A percentile compares a stretch with the other conserved stretches of the same genome.
These are phyloP conservation scores for Lithophane ornitopus DNA, from an alignment of 2,888 invertebrate species.

Conservation along the genomic window DNA sequence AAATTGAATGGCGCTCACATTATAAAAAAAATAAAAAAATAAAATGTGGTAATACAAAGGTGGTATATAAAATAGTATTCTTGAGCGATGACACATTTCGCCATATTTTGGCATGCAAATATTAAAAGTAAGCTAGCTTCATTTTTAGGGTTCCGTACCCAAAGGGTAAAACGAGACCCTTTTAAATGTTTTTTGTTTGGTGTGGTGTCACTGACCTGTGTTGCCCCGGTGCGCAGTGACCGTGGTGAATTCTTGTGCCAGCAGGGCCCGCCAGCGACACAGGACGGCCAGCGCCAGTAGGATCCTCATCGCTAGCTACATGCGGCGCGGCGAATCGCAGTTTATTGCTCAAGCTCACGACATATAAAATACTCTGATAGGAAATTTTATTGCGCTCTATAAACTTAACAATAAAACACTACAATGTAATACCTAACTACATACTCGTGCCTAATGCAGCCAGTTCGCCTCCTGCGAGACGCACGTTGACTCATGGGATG, in stretches of 20 bases:
- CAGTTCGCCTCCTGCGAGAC: too few relatives aligned
- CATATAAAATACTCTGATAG: constrained; percentile 5
- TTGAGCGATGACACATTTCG: too few relatives aligned
- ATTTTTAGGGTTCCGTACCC: too few relatives aligned
- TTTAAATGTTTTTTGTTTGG: neutral
- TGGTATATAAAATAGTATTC: too few relatives aligned
- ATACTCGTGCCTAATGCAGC: neutral
- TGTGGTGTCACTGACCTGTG: constrained; percentile 44
- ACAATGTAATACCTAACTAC: neutral
- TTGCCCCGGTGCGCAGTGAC: neutral
- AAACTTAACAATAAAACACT: constrained; percentile 27
- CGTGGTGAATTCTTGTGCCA: neutral
- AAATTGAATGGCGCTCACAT: neutral
- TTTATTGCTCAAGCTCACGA: constrained; percentile 15
- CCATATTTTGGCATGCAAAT: too few relatives aligned
- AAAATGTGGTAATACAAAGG: too few relatives aligned
- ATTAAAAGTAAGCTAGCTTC: too few relatives aligned
- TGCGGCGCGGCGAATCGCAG: neutral
- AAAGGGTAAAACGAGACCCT: too few relatives aligned
- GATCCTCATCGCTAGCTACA: neutral
- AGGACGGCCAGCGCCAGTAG: constrained; percentile 8
- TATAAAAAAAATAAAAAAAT: too few relatives aligned
- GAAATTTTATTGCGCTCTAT: constrained; percentile 33
- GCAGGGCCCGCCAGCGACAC: neutral
- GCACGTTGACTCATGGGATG: neutral